phyloP scores from a whole-genome alignment of 1,140 invertebrate species.

The Physella acuta region DNA sequence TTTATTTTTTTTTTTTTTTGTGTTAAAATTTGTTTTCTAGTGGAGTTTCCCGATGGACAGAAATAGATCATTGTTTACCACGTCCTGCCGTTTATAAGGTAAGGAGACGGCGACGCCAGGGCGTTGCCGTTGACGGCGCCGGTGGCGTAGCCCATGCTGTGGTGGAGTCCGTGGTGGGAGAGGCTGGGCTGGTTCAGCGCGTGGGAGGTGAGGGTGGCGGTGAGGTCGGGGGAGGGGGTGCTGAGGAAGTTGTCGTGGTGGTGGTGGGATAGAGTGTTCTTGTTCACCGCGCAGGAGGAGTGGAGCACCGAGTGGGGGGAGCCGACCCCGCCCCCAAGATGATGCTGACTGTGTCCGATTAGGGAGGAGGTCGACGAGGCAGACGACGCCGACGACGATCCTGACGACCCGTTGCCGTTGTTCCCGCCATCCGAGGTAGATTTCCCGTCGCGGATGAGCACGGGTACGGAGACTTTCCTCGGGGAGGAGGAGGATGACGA shows the following conservation, averaged over 20 bases:
- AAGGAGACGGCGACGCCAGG: conserved; percentile 40
- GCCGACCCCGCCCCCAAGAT: conserved; percentile 5
- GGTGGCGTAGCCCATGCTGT: conserved; percentile 43
- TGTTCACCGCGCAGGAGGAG: conserved; percentile 35
- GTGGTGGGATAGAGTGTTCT: conserved; percentile 19
- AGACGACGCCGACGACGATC: conserved; percentile 26
- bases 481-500: conserved; percentile 61
- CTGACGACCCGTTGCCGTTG: conserved; percentile 16
- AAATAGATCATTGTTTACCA: conserved; percentile 44
- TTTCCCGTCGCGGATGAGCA: conserved; percentile 94
- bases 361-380: conserved; percentile 11
- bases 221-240: conserved; percentile 24
- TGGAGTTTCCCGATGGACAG: too few species aligned
- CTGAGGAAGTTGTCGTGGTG: conserved; percentile 28
- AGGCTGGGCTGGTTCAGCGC: conserved; percentile 29
- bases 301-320: conserved; percentile 25
- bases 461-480: conserved; percentile 89
- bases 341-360: conserved; percentile 6
- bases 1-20: too few species aligned
- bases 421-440: conserved; percentile 61
- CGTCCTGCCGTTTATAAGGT: conserved; percentile 50
- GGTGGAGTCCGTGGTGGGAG: conserved; percentile 35
- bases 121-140: conserved; percentile 37
- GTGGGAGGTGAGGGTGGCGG: conserved; percentile 7
- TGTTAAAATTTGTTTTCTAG: too few species aligned